phyloP scores from a whole-genome alignment of 2,888 invertebrate species.

The Plebejus anna region DNA sequence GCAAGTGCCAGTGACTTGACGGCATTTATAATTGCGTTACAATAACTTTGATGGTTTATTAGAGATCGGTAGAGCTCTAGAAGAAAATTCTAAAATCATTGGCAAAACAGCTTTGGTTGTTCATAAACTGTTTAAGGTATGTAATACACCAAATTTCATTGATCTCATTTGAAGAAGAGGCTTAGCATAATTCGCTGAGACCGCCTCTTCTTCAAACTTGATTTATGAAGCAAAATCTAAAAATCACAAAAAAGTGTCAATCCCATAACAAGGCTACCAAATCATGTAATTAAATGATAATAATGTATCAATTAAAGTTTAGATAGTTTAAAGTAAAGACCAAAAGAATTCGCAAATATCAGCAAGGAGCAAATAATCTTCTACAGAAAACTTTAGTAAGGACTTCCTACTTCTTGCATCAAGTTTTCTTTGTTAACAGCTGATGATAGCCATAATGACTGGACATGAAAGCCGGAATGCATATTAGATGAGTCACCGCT shows the following conservation, averaged over 20 bases:
- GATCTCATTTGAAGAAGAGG: not conserved
- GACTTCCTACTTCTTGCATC: not conserved
- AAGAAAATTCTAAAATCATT: not conserved
- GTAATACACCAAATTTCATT: not conserved
- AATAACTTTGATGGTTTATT: not conserved
- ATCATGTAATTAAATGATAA: too few relatives aligned
- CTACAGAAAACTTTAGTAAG: not conserved
- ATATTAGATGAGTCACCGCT: conserved; percentile 46
- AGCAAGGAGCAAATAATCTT: not conserved
- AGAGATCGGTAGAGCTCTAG: not conserved
- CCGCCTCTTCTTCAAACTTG: too few relatives aligned
- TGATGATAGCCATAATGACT: conserved; percentile 2
- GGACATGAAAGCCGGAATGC: conserved; percentile 37
- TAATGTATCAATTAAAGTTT: too few relatives aligned
- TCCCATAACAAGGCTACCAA: too few relatives aligned
- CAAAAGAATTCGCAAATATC: too few relatives aligned
- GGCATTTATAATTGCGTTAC: not conserved
- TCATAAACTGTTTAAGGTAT: not conserved
- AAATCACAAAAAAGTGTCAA: too few relatives aligned
- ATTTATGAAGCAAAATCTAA: too few relatives aligned
- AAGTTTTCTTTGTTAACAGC: not conserved
- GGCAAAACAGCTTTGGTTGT: not conserved
- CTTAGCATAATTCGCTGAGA: too few relatives aligned
- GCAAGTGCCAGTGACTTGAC: not conserved
- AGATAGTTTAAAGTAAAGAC: too few relatives aligned